A percentile compares a stretch with the other conserved stretches of the same genome.
Evolutionary conservation across 2,797 vertebrate genomes (phyloP).

Genomic region (Perodicticus potto): DNA sequence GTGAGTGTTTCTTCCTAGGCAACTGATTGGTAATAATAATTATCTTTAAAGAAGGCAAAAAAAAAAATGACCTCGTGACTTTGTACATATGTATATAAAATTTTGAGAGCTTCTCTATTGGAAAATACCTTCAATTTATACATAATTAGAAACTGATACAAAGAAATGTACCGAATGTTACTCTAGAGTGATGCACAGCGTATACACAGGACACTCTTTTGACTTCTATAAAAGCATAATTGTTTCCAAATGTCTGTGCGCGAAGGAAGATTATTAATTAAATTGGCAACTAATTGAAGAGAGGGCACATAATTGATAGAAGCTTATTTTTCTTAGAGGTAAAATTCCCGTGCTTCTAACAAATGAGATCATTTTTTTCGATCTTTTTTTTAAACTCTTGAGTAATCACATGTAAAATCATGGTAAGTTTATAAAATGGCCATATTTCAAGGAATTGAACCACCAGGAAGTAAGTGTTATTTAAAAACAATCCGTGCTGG

Average conservation of each 20-base stretch:
- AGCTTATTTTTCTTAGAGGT: slow-evolving; percentile 58
- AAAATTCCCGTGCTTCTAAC: slow-evolving; percentile 24
- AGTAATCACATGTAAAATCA: slow-evolving; percentile 61
- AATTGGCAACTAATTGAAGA: slow-evolving; percentile 68
- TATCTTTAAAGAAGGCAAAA: slow-evolving; percentile 78
- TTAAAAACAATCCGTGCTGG: background rate
- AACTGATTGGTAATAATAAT: slow-evolving; percentile 89
- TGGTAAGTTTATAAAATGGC: slow-evolving; percentile 56
- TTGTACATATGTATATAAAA: background rate
- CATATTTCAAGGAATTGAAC: slow-evolving; percentile 26
- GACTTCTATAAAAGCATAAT: slow-evolving; percentile 47
- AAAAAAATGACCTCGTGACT: background rate
- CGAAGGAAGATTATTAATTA: slow-evolving; percentile 67
- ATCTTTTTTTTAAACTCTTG: background rate
- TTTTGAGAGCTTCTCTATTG: background rate
- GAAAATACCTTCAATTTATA: background rate
- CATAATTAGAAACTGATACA: slow-evolving; percentile 17
- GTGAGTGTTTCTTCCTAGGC: slow-evolving; percentile 86
- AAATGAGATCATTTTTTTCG: slow-evolving; percentile 66
- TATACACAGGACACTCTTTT: slow-evolving; percentile 14
- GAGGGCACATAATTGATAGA: slow-evolving; percentile 5
- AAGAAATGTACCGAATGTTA: background rate
- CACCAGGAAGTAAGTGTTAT: background rate
- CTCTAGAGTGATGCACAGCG: background rate
- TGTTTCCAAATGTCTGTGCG: slow-evolving; percentile 69